A percentile compares a stretch with the other conserved stretches of the same genome.
These are phyloP conservation scores for Hippocampus barbouri DNA, from an alignment of 2,113 vertebrate species.

Conservation along the genomic window DNA sequence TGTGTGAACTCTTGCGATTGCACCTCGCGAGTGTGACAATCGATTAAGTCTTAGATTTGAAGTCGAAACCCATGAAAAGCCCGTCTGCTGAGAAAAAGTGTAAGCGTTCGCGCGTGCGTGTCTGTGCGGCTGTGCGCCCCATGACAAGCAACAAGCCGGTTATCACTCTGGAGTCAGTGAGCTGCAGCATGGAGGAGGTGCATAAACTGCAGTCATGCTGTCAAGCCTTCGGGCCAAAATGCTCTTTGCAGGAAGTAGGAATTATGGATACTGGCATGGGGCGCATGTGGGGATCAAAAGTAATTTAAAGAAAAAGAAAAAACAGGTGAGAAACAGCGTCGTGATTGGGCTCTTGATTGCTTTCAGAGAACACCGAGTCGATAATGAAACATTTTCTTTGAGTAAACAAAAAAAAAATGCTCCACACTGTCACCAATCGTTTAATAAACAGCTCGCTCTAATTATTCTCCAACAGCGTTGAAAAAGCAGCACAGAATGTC, in stretches of 20 bases:
- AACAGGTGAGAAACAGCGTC: slow-evolving; percentile 5
- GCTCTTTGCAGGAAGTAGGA: slow-evolving; percentile 25
- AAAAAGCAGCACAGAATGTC: too few relatives aligned
- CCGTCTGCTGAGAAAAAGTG: background rate
- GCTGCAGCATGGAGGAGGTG: slow-evolving; percentile 29
- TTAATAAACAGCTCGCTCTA: too few relatives aligned
- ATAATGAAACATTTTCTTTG: slow-evolving; percentile 7
- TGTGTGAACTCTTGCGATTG: slow-evolving; percentile 1
- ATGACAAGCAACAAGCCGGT: slow-evolving; percentile 20
- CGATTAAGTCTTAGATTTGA: slow-evolving; percentile 24
- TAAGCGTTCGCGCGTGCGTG: background rate
- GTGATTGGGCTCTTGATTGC: slow-evolving; percentile 2
- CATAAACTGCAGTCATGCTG: slow-evolving; percentile 31
- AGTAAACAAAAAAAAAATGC: background rate
- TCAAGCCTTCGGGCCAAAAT: slow-evolving; percentile 33
- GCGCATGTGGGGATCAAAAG: slow-evolving; percentile 9
- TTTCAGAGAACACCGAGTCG: slow-evolving; percentile 1
- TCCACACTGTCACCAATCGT: background rate
- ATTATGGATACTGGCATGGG: slow-evolving; percentile 10
- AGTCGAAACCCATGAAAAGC: slow-evolving; percentile 11
- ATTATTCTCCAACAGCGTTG: too few relatives aligned
- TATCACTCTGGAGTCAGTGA: slow-evolving; percentile 41
- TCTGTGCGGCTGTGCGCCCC: background rate
- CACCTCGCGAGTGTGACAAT: slow-evolving; percentile 23
- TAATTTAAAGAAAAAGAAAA: slow-evolving; percentile 25